Evolutionary conservation across 2,113 vertebrate species (phyloP).

Genomic region (Hemiprocne comata): DNA sequence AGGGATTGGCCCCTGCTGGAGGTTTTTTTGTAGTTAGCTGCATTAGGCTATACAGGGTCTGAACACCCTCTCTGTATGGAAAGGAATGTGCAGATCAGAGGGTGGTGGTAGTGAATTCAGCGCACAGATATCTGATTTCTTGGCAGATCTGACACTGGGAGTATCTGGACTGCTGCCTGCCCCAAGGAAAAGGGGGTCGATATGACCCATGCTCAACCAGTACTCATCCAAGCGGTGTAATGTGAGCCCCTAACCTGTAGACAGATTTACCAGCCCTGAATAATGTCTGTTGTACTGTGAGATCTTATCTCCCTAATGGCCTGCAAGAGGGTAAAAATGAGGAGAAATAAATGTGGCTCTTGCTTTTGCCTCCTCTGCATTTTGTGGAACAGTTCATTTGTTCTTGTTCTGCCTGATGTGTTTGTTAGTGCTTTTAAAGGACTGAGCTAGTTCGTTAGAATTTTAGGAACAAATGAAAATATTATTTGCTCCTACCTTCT

Average conservation of each 20-base stretch:
- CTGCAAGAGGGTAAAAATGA: constrained; percentile 39
- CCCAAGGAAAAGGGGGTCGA: constrained; percentile 30
- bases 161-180: constrained; percentile 56
- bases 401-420: neutral
- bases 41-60: neutral
- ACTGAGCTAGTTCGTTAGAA: neutral
- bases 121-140: constrained; percentile 66
- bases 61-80: constrained; percentile 6
- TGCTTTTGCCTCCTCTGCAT: constrained; percentile 21
- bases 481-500: neutral
- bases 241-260: constrained; percentile 31
- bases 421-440: neutral
- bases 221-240: constrained; percentile 14
- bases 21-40: neutral
- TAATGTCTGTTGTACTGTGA: constrained; percentile 60
- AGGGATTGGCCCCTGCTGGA: neutral
- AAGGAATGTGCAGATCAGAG: constrained; percentile 39
- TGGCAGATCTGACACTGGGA: constrained; percentile 36
- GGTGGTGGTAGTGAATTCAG: constrained; percentile 41
- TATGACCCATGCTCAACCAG: constrained; percentile 47
- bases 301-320: constrained; percentile 59
- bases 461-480: neutral
- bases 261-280: constrained; percentile 70
- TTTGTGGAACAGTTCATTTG: neutral
- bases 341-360: constrained; percentile 41